These are phyloP conservation scores for Tribolium castaneum DNA, from an alignment of 1,140 invertebrate genomes.

Conservation along the genomic window DNA sequence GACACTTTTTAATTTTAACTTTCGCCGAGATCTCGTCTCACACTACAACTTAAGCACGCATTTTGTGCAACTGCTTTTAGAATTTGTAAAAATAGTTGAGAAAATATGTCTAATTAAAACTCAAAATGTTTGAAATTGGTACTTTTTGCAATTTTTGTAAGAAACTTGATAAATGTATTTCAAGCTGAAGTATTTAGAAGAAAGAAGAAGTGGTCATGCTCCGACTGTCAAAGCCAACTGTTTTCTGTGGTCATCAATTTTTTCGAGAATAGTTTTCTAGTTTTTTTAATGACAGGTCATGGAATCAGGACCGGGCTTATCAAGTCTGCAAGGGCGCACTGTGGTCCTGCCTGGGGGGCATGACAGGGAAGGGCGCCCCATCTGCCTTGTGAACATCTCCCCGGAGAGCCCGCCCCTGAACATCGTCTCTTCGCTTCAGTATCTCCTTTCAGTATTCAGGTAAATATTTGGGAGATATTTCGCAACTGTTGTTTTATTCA, in stretches of 20 bases:
- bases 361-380: conserved; percentile 72
- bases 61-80: too few species aligned
- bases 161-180: too few species aligned
- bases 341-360: conserved; percentile 70
- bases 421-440: conserved; percentile 69
- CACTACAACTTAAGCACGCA: too few species aligned
- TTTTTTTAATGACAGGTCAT: conserved; percentile 47
- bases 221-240: too few species aligned
- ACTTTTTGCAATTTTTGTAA: too few species aligned
- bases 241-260: too few species aligned
- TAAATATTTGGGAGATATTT: conserved; percentile 55
- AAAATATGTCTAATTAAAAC: too few species aligned
- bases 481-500: neutral
- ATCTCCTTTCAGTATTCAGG: conserved; percentile 73
- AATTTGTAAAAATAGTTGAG: too few species aligned
- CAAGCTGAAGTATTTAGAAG: too few species aligned
- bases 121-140: too few species aligned
- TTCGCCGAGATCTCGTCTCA: neutral
- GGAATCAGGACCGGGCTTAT: conserved; percentile 66
- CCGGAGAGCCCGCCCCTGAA: conserved; percentile 67
- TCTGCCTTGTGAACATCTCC: conserved; percentile 73
- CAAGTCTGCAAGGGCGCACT: conserved; percentile 65
- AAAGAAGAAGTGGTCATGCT: too few species aligned
- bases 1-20: neutral
- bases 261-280: too few species aligned